Conservation (phyloP, 2,113 vertebrate species). For the Puffinus mauretanicus region DNA sequence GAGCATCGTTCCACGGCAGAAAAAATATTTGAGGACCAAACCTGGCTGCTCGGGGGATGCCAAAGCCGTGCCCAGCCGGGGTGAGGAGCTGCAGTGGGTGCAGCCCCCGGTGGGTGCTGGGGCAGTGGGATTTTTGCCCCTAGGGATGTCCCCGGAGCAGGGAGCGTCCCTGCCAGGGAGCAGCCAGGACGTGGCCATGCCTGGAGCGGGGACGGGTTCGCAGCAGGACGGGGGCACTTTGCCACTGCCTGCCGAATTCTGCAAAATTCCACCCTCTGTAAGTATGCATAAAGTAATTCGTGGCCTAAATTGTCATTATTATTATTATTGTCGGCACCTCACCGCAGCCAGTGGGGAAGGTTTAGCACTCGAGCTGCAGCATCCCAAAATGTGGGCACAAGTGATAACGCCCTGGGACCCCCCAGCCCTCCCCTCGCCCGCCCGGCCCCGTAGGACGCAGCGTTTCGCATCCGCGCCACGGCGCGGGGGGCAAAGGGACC, state of each 20-base stretch:
- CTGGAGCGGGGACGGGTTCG: accelerated
- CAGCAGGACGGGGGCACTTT: background rate
- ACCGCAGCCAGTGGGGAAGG: accelerated
- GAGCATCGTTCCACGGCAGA: background rate
- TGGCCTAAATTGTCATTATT: background rate
- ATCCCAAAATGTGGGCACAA: background rate
- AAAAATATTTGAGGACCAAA: background rate
- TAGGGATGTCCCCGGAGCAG: background rate
- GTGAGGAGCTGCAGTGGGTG: background rate
- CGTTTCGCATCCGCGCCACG: accelerated
- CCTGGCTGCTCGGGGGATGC: background rate
- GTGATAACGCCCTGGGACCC: accelerated
- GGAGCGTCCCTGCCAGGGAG: background rate
- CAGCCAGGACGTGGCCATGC: accelerated
- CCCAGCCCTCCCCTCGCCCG: background rate
- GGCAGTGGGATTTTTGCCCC: background rate
- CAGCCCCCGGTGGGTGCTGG: background rate
- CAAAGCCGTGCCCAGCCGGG: accelerated
- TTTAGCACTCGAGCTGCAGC: background rate
- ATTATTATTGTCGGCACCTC: background rate
- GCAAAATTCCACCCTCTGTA: background rate
- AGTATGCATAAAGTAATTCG: background rate
- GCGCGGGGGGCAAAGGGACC: too few relatives aligned
- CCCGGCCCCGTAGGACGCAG: accelerated
- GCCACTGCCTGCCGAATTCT: background rate